A percentile compares a stretch with the other conserved stretches of the same genome.
Evolutionary conservation across 2,888 invertebrate species (phyloP).

Genomic region (Branchellion lobata): DNA sequence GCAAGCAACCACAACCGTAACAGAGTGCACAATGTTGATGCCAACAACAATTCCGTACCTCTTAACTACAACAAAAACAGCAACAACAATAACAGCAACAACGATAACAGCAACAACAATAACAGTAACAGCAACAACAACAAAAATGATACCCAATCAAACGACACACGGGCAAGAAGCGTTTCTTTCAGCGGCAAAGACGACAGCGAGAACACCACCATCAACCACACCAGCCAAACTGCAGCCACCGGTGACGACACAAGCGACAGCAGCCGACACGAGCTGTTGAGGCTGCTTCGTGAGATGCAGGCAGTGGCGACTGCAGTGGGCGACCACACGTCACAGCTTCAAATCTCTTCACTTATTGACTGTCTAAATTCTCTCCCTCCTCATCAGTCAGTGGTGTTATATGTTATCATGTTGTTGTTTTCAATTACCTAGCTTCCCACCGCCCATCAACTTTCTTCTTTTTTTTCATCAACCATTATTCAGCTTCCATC

Average conservation of each 20-base stretch:
- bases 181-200: too few relatives aligned
- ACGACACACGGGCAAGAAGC: neutral
- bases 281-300: neutral
- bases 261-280: too few relatives aligned
- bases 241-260: too few relatives aligned
- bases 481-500: too few relatives aligned
- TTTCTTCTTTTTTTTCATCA: too few relatives aligned
- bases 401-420: too few relatives aligned
- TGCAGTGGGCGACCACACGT: neutral
- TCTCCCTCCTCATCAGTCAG: neutral
- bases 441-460: too few relatives aligned
- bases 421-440: too few relatives aligned
- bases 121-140: neutral
- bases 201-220: too few relatives aligned
- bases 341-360: neutral
- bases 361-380: neutral
- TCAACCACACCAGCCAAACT: too few relatives aligned
- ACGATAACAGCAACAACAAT: neutral
- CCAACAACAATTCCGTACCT: neutral
- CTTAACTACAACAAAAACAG: neutral
- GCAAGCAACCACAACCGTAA: neutral
- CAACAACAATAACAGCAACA: neutral
- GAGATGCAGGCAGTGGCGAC: neutral
- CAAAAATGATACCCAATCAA: neutral
- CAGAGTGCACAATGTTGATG: neutral